Percentiles rank a stretch among this genome's conserved stretches.
phyloP scores from a whole-genome alignment of 2,888 invertebrate species.

The Vanessa cardui region DNA sequence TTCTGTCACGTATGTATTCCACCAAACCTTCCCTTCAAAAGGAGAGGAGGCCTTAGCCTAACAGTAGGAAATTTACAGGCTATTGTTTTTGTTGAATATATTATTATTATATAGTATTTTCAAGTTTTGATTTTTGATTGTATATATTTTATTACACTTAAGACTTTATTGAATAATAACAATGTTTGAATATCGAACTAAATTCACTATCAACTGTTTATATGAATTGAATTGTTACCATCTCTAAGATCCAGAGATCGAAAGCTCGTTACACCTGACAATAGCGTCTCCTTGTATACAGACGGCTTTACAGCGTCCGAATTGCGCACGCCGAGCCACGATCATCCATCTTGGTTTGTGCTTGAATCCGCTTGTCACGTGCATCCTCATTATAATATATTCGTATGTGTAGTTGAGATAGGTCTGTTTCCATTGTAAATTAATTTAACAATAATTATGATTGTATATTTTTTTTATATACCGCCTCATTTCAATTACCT shows the following conservation, averaged over 20 bases:
- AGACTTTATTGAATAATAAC: too few relatives aligned
- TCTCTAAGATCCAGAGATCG: constrained; percentile 31
- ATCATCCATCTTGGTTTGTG: constrained; percentile 45
- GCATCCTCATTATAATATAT: constrained; percentile 25
- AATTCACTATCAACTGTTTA: neutral
- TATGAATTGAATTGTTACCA: constrained; percentile 18
- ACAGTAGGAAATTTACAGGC: too few relatives aligned
- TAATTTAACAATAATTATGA: neutral
- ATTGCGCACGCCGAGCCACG: constrained; percentile 30
- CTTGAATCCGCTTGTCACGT: constrained; percentile 41
- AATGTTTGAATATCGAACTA: too few relatives aligned
- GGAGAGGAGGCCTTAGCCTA: too few relatives aligned
- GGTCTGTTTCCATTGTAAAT: neutral
- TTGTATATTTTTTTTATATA: too few relatives aligned
- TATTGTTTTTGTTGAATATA: too few relatives aligned
- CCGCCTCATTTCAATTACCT: too few relatives aligned
- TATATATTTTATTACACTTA: neutral
- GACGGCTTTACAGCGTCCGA: constrained; percentile 38
- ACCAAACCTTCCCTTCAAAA: too few relatives aligned
- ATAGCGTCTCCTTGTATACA: constrained; percentile 38
- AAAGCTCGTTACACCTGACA: constrained; percentile 41
- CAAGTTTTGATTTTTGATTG: neutral
- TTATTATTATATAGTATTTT: neutral
- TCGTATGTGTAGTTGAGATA: constrained; percentile 1
- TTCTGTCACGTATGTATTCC: too few relatives aligned